Conservation (phyloP, 1,140 invertebrate species). For the Zaprionus ghesquierei region DNA sequence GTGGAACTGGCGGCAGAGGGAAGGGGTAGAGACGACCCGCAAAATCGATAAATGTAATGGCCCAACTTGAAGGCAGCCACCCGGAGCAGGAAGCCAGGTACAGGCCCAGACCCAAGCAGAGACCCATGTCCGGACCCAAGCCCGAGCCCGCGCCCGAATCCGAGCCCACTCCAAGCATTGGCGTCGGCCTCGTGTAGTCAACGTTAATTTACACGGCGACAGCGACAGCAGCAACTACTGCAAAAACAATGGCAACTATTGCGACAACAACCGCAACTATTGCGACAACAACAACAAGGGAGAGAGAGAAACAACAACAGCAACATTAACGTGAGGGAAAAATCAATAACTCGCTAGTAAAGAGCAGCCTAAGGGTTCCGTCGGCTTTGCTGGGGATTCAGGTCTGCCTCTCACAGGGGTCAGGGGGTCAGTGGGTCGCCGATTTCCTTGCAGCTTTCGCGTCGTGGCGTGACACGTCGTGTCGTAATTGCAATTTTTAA, state of each 20-base stretch:
- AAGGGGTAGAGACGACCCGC: background rate
- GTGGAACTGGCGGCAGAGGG: background rate
- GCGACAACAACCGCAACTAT: slow-evolving; percentile 10
- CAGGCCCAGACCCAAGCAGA: background rate
- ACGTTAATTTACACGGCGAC: slow-evolving; percentile 72
- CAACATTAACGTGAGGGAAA: slow-evolving; percentile 18
- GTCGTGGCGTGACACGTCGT: slow-evolving; percentile 18
- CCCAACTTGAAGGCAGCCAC: slow-evolving; percentile 47
- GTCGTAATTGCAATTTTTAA: slow-evolving; percentile 51
- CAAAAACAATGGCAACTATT: slow-evolving; percentile 18
- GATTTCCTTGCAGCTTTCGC: background rate
- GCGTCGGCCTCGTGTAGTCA: slow-evolving; percentile 41
- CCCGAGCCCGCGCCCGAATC: background rate
- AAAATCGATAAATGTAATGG: slow-evolving; percentile 76
- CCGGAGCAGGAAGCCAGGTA: background rate
- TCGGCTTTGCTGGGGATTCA: background rate
- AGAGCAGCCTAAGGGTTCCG: slow-evolving; percentile 25
- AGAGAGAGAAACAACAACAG: background rate
- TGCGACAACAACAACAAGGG: slow-evolving; percentile 2
- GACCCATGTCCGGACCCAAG: background rate
- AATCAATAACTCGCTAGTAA: slow-evolving; percentile 52
- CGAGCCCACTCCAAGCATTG: background rate
- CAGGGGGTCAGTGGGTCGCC: slow-evolving; percentile 24
- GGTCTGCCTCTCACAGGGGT: slow-evolving; percentile 14
- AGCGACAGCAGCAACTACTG: slow-evolving; percentile 33